phyloP scores from a whole-genome alignment of 2,113 vertebrate species.

The Plestiodon gilberti region DNA sequence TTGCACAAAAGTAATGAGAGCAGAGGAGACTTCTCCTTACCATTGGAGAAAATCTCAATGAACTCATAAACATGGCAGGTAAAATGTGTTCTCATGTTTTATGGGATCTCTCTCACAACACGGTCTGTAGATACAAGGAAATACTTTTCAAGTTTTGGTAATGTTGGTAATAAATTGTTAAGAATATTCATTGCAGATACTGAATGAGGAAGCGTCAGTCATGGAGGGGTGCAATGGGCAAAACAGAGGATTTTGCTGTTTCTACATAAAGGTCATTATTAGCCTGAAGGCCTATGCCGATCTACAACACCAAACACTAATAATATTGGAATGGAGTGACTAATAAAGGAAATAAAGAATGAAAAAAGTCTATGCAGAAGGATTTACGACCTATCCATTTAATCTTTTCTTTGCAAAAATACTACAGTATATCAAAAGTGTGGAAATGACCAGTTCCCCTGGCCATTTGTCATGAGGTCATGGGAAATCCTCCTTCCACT shows the following conservation, averaged over 20 bases:
- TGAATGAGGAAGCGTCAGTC: neutral
- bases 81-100: slow-evolving; percentile 15
- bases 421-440: neutral
- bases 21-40: neutral
- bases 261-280: slow-evolving; percentile 82
- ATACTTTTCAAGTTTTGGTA: slow-evolving; percentile 22
- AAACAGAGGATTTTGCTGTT: slow-evolving; percentile 51
- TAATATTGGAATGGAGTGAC: slow-evolving; percentile 56
- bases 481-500: slow-evolving; percentile 35
- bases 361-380: slow-evolving; percentile 38
- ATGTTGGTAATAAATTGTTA: neutral
- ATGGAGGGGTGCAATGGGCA: slow-evolving; percentile 42
- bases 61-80: slow-evolving; percentile 27
- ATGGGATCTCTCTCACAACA: neutral
- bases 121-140: neutral
- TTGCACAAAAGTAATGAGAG: slow-evolving; percentile 7
- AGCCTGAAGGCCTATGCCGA: slow-evolving; percentile 84
- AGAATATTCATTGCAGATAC: slow-evolving; percentile 21
- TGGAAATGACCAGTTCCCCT: neutral
- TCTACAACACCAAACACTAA: slow-evolving; percentile 69
- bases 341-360: slow-evolving; percentile 69
- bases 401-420: neutral
- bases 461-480: neutral
- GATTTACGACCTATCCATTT: slow-evolving; percentile 15
- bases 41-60: neutral